Evolutionary conservation across 2,888 invertebrate species (phyloP), one percentile per base, ranked within the genome.

Genomic region (Dysmachus trigonus): DNA sequence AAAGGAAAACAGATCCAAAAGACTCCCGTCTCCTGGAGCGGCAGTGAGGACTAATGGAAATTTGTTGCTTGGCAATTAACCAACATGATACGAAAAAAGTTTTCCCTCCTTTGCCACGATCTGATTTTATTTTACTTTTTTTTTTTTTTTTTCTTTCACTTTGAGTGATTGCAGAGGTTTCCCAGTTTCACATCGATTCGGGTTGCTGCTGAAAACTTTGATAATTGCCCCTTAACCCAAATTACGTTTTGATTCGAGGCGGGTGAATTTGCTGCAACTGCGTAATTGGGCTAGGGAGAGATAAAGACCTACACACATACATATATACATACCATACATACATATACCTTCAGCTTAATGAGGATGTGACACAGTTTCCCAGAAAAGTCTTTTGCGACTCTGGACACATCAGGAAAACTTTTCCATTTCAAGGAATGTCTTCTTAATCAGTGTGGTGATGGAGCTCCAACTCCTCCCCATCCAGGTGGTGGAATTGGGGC

Each of bases 31-130:
- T n/a, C n/a, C n/a, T n/a, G n/a, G n/a, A n/a, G n/a, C n/a, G n/a
- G n/a, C n/a, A n/a, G 41, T 47, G 41, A 15, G 77, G 77, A 62
- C 77, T 77, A 77, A 77, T 77, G 77, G 77, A 77, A 77, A 77
- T 77, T 77, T 77, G 77, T 47, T 77, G 77, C 77, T 77, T 77
- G 7, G 30, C 77, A 77, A 77, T 77, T 77, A 77, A 77, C 77
- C 30, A 22, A 51, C 27, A 47, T 77, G 77, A 77, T 77, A 77
- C 47, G 47, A 47, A 77, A n/a, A 51, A 77, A 47, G 8, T 77
- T 77, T 47, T 30, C 47, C 30, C 47, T 47, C 22, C 10, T 15
- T 22, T n/a, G 13, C 15, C n/a, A 33, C n/a, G 30, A 31, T 31
- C 38, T 41, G 10, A n/a, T n/a, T n/a, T n/a, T n/a, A n/a, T n/a